These are phyloP conservation scores for Mandrillus leucophaeus DNA, from an alignment of 2,113 vertebrate species.

Conservation along the genomic window DNA sequence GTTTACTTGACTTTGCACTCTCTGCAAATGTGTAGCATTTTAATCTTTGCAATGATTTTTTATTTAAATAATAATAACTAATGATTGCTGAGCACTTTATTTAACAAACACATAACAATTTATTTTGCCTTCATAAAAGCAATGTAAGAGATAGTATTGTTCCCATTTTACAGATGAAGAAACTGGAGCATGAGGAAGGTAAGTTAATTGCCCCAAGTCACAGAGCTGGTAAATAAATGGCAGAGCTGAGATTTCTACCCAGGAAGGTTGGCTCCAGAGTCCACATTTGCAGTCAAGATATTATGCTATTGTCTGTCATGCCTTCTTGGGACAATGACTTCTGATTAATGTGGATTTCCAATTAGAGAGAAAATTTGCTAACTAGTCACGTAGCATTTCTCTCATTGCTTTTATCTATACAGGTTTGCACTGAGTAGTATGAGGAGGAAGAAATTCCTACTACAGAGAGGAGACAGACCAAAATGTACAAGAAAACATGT, in stretches of 20 bases:
- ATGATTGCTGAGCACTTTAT: background rate
- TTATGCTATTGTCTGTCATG: background rate
- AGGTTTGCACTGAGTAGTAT: background rate
- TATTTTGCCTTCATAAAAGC: slow-evolving; percentile 12
- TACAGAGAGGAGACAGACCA: background rate
- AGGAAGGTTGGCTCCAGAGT: background rate
- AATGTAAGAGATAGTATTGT: background rate
- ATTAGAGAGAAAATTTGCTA: background rate
- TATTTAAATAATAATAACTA: background rate
- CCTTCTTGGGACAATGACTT: background rate
- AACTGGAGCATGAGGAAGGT: background rate
- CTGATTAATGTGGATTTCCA: background rate
- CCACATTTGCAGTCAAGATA: background rate
- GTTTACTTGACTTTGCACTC: background rate
- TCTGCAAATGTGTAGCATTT: background rate
- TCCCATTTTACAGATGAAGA: background rate
- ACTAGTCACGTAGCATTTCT: background rate
- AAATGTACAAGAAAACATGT: background rate
- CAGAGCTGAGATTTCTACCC: background rate
- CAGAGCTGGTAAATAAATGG: background rate
- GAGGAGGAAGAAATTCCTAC: background rate
- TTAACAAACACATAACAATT: background rate
- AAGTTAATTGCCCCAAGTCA: background rate
- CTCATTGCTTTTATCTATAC: background rate
- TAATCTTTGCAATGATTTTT: background rate